Percentiles rank a stretch among this genome's conserved stretches.
Conservation (phyloP, 1,140 invertebrate species). For the Bradynema listronoti region DNA sequence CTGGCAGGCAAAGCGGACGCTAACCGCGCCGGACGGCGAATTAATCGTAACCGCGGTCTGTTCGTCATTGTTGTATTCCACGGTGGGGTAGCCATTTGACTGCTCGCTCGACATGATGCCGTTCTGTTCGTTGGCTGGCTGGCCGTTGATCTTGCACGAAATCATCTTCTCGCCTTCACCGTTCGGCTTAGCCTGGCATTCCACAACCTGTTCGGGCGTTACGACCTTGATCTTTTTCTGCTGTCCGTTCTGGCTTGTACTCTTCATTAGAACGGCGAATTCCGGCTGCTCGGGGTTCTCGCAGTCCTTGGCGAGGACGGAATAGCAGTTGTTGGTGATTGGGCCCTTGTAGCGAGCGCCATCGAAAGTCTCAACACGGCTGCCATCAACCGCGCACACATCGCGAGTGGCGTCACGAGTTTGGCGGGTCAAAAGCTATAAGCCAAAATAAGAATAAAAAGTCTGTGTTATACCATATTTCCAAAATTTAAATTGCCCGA, state of each 20-base stretch:
- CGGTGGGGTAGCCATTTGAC: background rate
- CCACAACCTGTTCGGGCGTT: slow-evolving; percentile 15
- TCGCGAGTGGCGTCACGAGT: slow-evolving; percentile 15
- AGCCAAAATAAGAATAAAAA: too few relatives aligned
- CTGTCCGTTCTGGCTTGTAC: slow-evolving; percentile 8
- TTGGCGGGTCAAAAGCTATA: slow-evolving; percentile 4
- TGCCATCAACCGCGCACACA: slow-evolving; percentile 25
- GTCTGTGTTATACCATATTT: too few relatives aligned
- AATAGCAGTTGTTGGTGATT: slow-evolving; percentile 23
- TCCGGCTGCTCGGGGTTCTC: slow-evolving; percentile 8
- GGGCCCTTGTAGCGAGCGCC: slow-evolving; percentile 6
- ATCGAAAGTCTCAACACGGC: slow-evolving; percentile 31
- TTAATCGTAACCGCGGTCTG: slow-evolving; percentile 10
- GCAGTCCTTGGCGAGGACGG: slow-evolving; percentile 37
- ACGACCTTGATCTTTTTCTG: slow-evolving; percentile 32
- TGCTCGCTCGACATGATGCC: slow-evolving; percentile 10
- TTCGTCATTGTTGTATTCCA: slow-evolving; percentile 24
- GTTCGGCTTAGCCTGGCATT: slow-evolving; percentile 12
- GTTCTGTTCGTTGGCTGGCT: slow-evolving; percentile 12
- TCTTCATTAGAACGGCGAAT: slow-evolving; percentile 32
- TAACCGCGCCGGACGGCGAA: slow-evolving; percentile 19
- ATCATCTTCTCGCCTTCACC: slow-evolving; percentile 7
- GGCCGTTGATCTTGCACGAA: slow-evolving; percentile 19
- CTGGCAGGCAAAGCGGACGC: slow-evolving; percentile 23
- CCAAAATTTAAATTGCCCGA: background rate